These are phyloP conservation scores for Dinomys branickii DNA, from an alignment of 2,113 vertebrate species.

Conservation along the genomic window DNA sequence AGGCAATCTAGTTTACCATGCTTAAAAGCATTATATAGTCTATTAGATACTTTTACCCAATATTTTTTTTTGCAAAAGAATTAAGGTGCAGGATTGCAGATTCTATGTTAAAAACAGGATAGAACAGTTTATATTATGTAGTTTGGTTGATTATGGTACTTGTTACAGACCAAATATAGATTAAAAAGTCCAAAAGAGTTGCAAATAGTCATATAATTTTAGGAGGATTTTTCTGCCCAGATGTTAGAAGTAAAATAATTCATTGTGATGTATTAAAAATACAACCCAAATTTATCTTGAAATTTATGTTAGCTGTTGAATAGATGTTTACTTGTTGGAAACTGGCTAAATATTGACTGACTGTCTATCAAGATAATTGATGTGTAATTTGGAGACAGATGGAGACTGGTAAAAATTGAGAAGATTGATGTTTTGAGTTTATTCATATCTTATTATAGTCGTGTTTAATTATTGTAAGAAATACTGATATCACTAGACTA, in stretches of 20 bases:
- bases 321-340: conserved; percentile 31
- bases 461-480: background rate
- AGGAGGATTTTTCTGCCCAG: background rate
- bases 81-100: background rate
- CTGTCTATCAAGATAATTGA: background rate
- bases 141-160: background rate
- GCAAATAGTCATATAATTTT: background rate
- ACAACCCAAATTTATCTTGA: background rate
- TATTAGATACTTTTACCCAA: conserved; percentile 2
- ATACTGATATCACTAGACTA: background rate
- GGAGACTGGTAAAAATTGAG: background rate
- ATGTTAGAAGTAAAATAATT: background rate
- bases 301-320: conserved; percentile 33
- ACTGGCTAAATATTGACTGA: background rate
- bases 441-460: background rate
- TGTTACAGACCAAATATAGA: background rate
- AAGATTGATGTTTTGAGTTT: background rate
- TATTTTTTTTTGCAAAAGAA: background rate
- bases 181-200: conserved; percentile 39
- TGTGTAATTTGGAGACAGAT: background rate
- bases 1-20: background rate
- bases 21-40: conserved; percentile 10
- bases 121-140: background rate
- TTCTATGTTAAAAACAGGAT: conserved; percentile 16
- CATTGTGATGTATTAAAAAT: background rate